These are phyloP conservation scores for Lissonota sp. DNA, from an alignment of 2,888 invertebrate genomes.

Conservation along the genomic window DNA sequence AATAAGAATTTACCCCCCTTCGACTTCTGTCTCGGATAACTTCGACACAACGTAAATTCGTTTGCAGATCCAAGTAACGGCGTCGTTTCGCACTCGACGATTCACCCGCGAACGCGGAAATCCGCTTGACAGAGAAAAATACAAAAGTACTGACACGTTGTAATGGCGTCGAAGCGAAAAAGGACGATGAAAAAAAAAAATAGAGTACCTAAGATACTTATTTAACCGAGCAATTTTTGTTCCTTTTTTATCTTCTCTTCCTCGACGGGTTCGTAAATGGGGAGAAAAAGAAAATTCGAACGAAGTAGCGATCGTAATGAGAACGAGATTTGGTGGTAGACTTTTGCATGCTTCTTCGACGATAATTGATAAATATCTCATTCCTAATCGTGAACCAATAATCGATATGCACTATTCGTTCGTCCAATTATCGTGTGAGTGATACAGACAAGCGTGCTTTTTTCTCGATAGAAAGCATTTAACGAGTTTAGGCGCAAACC, in stretches of 20 bases:
- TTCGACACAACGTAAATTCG: not conserved
- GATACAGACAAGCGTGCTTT: not conserved
- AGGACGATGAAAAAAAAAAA: conserved; percentile 13
- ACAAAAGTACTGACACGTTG: conserved; percentile 14
- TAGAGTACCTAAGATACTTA: not conserved
- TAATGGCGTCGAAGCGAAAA: not conserved
- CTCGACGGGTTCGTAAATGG: not conserved
- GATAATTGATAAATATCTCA: conserved; percentile 47
- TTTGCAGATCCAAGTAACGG: not conserved
- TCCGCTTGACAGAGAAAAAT: not conserved
- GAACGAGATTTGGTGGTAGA: conserved; percentile 18
- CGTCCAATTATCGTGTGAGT: conserved; percentile 34
- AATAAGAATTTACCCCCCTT: conserved; percentile 32
- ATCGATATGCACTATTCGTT: conserved; percentile 28
- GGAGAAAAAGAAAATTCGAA: conserved; percentile 5
- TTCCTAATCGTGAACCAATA: conserved; percentile 43
- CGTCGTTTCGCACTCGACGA: not conserved
- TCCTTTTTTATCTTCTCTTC: conserved; percentile 11
- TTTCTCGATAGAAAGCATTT: conserved; percentile 16
- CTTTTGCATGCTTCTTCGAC: conserved; percentile 33
- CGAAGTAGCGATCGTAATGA: conserved; percentile 11
- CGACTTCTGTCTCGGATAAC: conserved; percentile 32
- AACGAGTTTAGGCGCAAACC: not conserved
- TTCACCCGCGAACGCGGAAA: not conserved
- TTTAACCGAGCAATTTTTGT: conserved; percentile 13